Evolutionary conservation across 2,113 vertebrate genomes (phyloP), one percentile per base, ranked within the genome.

Genomic region (Stigmatopora nigra): DNA sequence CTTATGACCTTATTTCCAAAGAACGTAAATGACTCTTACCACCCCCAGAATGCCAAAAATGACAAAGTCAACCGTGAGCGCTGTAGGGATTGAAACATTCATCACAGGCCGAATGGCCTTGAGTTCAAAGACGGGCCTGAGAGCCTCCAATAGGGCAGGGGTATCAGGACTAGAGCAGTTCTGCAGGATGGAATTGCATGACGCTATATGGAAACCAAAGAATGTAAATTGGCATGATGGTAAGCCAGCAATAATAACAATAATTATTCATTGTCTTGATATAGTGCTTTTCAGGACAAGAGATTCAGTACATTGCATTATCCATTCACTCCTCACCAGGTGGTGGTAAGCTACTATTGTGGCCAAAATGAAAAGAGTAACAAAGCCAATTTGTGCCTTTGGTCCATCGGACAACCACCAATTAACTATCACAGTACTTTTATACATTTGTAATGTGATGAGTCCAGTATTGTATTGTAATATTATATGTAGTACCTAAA

Each of bases 41-140:
- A 72, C 65, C 41, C 63, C 74, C 35, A 76, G 38, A 65, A 76
- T 46, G 44, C 57, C 65, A 11, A 52, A 19, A 2, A 76, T 2
- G 14, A 46, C 51, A 7, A 76, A 56, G 12, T 3, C 11, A 0
- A 76, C 1, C 0, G 31, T 17, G 11, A 76, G n/a, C 7, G 5
- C 0, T 7, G 77, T 85, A 22, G 38, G 0, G 0, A 52, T 78
- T 20, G 78, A 77, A 0, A 22, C 0, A n/a, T 85, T 52, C 31
- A 48, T 7, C 0, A 84, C 80, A 8, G 85, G 85, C 71, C 83
- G 71, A 58, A 85, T 82, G 35, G 45, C 0, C 5, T 2, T 78
- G 51, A 85, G 67, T 0, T 64, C 62, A n/a, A 84, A 85, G 56
- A 74, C 71, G 0, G 83, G 71, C 3, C 14, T 8, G 2, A 87